These are phyloP conservation scores for Circaetus gallicus DNA, from an alignment of 2,113 vertebrate species.

Conservation along the genomic window DNA sequence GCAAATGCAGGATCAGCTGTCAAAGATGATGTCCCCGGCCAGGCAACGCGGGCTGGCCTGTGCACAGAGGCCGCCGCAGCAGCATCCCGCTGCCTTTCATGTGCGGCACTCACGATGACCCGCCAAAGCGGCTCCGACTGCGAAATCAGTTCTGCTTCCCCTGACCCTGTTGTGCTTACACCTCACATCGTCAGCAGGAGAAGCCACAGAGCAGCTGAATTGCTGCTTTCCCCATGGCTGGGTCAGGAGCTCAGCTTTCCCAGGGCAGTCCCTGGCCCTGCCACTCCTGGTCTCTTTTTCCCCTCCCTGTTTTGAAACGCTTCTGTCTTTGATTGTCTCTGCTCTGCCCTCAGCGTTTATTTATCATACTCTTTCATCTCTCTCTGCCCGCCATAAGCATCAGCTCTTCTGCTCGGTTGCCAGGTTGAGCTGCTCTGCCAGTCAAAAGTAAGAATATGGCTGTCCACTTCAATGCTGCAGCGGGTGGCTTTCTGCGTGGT, in stretches of 20 bases:
- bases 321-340: neutral
- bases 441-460: neutral
- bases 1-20: neutral
- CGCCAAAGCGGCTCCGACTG: neutral
- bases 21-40: neutral
- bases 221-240: neutral
- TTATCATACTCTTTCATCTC: neutral
- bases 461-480: neutral
- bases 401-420: neutral
- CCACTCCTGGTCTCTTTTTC: neutral
- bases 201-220: neutral
- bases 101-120: neutral
- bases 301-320: neutral
- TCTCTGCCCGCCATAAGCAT: neutral
- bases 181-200: neutral
- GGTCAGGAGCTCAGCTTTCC: neutral
- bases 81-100: neutral
- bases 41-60: neutral
- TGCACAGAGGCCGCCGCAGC: neutral
- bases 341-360: neutral
- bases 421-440: neutral
- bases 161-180: neutral
- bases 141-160: fast-evolving
- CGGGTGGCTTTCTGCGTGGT: neutral
- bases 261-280: neutral